Base-by-base conservation (phyloP, 2,113 vertebrate genomes). In the Dolichotis patagonum region DNA sequence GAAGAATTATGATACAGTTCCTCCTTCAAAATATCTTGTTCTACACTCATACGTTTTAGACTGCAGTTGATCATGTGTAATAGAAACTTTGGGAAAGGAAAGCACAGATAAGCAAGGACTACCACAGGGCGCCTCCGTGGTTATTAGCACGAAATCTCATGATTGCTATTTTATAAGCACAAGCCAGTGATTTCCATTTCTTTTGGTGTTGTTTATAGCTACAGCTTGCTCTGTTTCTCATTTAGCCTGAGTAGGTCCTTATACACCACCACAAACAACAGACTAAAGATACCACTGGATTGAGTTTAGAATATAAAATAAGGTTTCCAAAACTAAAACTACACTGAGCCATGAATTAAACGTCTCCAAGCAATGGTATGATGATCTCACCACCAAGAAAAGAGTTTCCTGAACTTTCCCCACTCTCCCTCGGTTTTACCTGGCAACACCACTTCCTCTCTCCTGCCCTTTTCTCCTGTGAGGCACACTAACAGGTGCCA, bases 151-250 rank as follows among this genome's bases (percentile, higher is more conserved):
- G 67, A 87, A 78, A 52, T 80, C 9, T 86, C 65, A 73, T 32
- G 35, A 54, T 60, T 1, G 0, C 22, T 30, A 38, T 88, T 92
- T 95, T 65, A 67, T 60, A 80, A 63, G 54, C 8, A 8, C 13
- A 32, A 82, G n/a, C n/a, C 14, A 90, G n/a, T 20, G 9, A 62
- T 87, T 87, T 77, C 46, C 49, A 81, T 77, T 81, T 91, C 32
- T 91, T 95, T 56, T 71, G 41, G 58, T 95, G 58, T 92, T 94
- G 71, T 69, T 87, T 87, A 69, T 24, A 92, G 30, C 62, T 77
- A 67, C 6, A 92, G 20, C 32, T 73, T 67, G n/a, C 30, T 88
- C 73, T 52, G 84, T 90, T 78, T 73, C 95, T 89, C 41, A 75
- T 35, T 84, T 84, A 67, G 62, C 73, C 12, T 91, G 41, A 90